Evolutionary conservation across 2,888 invertebrate genomes (phyloP).

Genomic region (Gastracanthus pulcherrimus): DNA sequence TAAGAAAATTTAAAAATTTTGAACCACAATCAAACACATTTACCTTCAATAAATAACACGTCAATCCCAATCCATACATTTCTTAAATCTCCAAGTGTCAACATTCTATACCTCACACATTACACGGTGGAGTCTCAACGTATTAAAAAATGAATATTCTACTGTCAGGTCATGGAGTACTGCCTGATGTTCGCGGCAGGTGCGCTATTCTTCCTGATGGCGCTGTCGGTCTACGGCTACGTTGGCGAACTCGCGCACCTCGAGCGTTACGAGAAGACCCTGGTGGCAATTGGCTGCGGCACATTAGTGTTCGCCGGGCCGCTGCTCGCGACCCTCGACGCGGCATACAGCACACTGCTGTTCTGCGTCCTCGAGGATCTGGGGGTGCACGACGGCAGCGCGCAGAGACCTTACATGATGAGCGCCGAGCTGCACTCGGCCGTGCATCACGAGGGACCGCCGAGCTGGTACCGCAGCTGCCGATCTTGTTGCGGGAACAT

Average conservation of each 20-base stretch:
- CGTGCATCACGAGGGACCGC: background rate
- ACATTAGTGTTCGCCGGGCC: background rate
- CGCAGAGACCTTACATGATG: background rate
- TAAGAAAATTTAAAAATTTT: too few relatives aligned
- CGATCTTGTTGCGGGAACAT: background rate
- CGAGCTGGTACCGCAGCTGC: background rate
- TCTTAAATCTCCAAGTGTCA: too few relatives aligned
- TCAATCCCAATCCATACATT: too few relatives aligned
- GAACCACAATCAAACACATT: too few relatives aligned
- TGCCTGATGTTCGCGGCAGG: background rate
- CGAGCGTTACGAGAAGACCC: background rate
- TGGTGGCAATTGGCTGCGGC: background rate
- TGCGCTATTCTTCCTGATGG: background rate
- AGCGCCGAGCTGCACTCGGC: background rate
- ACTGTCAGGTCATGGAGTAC: background rate
- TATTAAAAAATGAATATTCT: background rate
- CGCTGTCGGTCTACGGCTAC: background rate
- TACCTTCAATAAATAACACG: too few relatives aligned
- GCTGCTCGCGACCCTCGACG: background rate
- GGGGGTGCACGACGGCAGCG: background rate
- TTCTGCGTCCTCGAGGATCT: slow-evolving; percentile 3
- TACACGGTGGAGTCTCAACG: too few relatives aligned
- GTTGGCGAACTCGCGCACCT: background rate
- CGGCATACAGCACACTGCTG: background rate
- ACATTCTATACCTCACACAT: too few relatives aligned